phyloP scores from a whole-genome alignment of 2,888 invertebrate species.

The Parnassius orleans region DNA sequence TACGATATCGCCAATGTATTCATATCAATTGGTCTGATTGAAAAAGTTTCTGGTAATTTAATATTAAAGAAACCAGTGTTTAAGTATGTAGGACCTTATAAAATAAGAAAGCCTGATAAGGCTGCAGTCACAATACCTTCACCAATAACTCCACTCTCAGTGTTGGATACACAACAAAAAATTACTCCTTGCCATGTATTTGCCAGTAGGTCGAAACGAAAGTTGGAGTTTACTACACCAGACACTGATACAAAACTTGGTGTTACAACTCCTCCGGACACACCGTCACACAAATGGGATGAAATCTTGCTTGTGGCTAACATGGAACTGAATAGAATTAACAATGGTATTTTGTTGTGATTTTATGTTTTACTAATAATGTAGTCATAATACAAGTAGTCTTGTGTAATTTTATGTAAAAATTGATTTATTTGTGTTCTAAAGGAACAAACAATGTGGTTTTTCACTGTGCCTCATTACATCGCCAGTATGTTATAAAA shows the following conservation, averaged over 20 bases:
- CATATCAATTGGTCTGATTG: slow-evolving; percentile 86
- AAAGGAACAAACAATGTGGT: slow-evolving; percentile 4
- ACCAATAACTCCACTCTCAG: slow-evolving; percentile 63
- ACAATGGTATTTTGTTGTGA: slow-evolving; percentile 69
- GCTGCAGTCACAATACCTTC: slow-evolving; percentile 52
- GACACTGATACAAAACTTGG: slow-evolving; percentile 60
- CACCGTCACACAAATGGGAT: slow-evolving; percentile 78
- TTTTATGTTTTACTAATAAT: slow-evolving; percentile 29
- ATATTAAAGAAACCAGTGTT: slow-evolving; percentile 85
- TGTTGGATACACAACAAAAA: slow-evolving; percentile 50
- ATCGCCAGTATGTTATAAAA: slow-evolving; percentile 10
- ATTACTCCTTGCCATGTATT: slow-evolving; percentile 56
- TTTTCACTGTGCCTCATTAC: slow-evolving; percentile 3
- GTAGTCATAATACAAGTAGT: slow-evolving; percentile 36
- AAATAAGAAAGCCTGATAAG: slow-evolving; percentile 61
- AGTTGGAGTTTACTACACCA: slow-evolving; percentile 71
- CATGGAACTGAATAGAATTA: slow-evolving; percentile 81
- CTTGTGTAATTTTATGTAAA: slow-evolving; percentile 4
- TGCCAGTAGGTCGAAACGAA: slow-evolving; percentile 69
- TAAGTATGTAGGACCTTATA: slow-evolving; percentile 82
- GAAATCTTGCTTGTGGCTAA: slow-evolving; percentile 79
- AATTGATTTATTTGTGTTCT: slow-evolving; percentile 2
- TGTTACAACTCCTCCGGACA: slow-evolving; percentile 67
- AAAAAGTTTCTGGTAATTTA: slow-evolving; percentile 83
- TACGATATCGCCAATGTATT: slow-evolving; percentile 91